Conservation (phyloP, 2,888 invertebrate genomes). For the Nymphalis polychloros region DNA sequence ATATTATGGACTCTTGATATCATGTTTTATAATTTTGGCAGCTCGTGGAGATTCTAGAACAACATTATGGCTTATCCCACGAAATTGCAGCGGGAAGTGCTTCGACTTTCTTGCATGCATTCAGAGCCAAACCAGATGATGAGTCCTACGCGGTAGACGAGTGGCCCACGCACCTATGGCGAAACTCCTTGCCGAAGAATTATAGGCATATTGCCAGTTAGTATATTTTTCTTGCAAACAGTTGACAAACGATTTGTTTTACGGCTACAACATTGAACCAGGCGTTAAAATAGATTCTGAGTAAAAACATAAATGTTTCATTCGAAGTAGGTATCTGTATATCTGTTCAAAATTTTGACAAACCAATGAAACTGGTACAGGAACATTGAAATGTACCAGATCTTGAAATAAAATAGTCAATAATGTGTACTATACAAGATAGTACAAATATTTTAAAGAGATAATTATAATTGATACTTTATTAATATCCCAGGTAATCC, state of each 20-base stretch:
- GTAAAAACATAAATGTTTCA: no score
- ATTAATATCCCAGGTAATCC: background rate
- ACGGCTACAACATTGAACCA: constrained; percentile 2
- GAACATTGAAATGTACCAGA: no score
- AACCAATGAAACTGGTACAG: no score
- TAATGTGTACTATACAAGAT: no score
- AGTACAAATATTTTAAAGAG: no score
- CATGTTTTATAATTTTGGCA: constrained; percentile 46
- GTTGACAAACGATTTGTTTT: constrained; percentile 12
- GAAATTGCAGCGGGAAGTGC: constrained; percentile 85
- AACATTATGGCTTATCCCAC: constrained; percentile 85
- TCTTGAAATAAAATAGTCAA: no score
- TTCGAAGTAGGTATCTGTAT: no score
- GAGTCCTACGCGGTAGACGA: constrained; percentile 86
- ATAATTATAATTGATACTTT: no score
- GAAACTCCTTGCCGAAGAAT: constrained; percentile 87
- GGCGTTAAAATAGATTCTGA: constrained; percentile 9
- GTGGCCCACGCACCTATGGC: constrained; percentile 91
- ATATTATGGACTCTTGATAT: background rate
- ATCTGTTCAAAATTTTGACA: no score
- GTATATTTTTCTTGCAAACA: constrained; percentile 44
- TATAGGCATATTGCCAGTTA: constrained; percentile 86
- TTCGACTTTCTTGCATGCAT: constrained; percentile 86
- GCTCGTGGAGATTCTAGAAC: constrained; percentile 76
- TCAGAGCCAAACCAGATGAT: constrained; percentile 91